phyloP scores from a whole-genome alignment of 1,140 invertebrate species.

The Bombus fervidus region DNA sequence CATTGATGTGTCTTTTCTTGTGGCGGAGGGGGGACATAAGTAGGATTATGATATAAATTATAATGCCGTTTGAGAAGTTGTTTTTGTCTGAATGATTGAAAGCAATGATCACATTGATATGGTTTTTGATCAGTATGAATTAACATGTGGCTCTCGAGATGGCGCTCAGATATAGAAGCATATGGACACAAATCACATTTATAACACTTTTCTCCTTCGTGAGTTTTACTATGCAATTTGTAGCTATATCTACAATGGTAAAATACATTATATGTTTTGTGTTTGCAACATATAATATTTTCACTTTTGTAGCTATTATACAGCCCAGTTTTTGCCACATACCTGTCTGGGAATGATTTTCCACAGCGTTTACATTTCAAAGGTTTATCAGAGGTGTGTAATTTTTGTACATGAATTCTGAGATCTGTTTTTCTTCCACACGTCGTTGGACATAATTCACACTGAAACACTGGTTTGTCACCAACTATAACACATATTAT shows the following conservation, averaged over 20 bases:
- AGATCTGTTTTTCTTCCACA: conserved; percentile 98
- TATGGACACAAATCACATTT: conserved; percentile 97
- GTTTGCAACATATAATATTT: conserved; percentile 27
- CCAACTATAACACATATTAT: conserved; percentile 84
- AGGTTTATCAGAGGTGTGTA: conserved; percentile 96
- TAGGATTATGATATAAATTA: conserved; percentile 96
- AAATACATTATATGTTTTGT: conserved; percentile 33
- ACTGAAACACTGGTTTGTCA: conserved; percentile 97
- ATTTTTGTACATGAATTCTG: conserved; percentile 97
- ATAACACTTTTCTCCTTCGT: conserved; percentile 98
- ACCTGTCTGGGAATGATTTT: conserved; percentile 94
- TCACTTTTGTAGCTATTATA: conserved; percentile 9
- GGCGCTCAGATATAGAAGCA: conserved; percentile 94
- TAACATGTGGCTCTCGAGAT: conserved; percentile 97
- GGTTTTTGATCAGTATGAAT: conserved; percentile 97
- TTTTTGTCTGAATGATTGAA: conserved; percentile 93
- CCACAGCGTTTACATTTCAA: conserved; percentile 96
- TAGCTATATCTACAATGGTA: conserved; percentile 85
- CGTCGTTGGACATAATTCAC: conserved; percentile 97
- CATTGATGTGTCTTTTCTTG: conserved; percentile 96
- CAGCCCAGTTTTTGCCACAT: conserved; percentile 28
- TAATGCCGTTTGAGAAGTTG: conserved; percentile 95
- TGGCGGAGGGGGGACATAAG: conserved; percentile 94
- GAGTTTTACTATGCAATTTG: conserved; percentile 90
- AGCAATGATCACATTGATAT: conserved; percentile 91